Conservation (phyloP, 2,888 invertebrate species). For the Eutolmus rufibarbis region DNA sequence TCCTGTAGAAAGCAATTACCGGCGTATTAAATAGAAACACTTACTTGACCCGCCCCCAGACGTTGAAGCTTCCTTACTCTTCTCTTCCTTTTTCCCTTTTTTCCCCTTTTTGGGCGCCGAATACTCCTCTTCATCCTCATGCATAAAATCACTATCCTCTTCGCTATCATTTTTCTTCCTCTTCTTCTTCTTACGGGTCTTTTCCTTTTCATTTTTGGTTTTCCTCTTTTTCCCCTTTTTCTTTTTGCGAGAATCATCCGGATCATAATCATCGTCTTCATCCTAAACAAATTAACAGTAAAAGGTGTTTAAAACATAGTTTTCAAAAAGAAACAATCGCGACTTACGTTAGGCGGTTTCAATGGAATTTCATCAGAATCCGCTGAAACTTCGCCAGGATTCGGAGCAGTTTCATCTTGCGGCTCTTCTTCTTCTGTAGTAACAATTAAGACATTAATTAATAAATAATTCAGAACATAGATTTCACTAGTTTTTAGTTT, state of each 20-base stretch:
- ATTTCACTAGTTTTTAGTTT: neutral
- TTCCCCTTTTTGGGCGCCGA: constrained; percentile 59
- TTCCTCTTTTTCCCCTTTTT: constrained; percentile 95
- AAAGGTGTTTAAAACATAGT: neutral
- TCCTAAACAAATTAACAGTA: constrained; percentile 49
- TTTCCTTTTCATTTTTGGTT: constrained; percentile 88
- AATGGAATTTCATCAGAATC: constrained; percentile 60
- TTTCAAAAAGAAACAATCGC: neutral
- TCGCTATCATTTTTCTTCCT: constrained; percentile 91
- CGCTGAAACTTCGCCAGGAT: constrained; percentile 59
- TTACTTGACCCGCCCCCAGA: constrained; percentile 44
- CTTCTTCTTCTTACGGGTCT: constrained; percentile 94
- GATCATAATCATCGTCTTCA: constrained; percentile 85
- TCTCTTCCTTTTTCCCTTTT: constrained; percentile 59
- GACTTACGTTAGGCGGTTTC: constrained; percentile 52
- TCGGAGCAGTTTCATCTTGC: constrained; percentile 56
- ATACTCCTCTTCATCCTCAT: constrained; percentile 71
- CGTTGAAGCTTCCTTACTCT: constrained; percentile 57
- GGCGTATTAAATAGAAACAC: neutral
- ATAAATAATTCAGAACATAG: neutral
- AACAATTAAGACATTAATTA: neutral
- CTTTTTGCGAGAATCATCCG: constrained; percentile 83
- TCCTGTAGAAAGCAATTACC: neutral
- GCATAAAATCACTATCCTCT: constrained; percentile 82
- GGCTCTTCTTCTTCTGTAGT: constrained; percentile 60